Base-by-base conservation (phyloP, 2,797 vertebrate genomes). In the Holocentrus rufus region DNA sequence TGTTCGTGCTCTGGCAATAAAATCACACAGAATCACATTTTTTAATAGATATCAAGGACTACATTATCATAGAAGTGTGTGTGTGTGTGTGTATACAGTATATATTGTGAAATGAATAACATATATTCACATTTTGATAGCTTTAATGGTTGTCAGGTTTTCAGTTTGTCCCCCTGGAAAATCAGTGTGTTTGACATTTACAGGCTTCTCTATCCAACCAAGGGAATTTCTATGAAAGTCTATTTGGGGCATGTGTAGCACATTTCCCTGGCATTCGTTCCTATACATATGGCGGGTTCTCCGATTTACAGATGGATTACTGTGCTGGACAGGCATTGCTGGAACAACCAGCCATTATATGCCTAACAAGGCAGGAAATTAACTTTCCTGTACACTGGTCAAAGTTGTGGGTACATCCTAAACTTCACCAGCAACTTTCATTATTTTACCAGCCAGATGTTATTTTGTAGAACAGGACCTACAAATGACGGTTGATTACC, bases 141-240 rank as follows among this genome's bases (percentile, higher is more conserved):
- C 39, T 42, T 42, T 11, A 44, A 44, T 39, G 1, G 17, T 30
- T 65, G 52, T 59, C 14, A 50, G 14, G 59, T 47, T 20, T 47
- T 36, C 36, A 50, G 14, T 62, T 47, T 20, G 44, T 36, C 36
- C 15, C 6, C 50, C 8, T 58, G 23, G 31, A 66, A 78, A 80
- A 22, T 20, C 0, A 0, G 15, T 31, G 25, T 31, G 10, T 18
- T 56, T 54, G 47, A 22, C 23, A 11, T 83, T 74, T 68, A 66
- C 67, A 71, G 14, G 58, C 56, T 0, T 63, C 60, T 67, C 65
- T 70, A 64, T 75, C 78, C 58, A 80, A 7, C 44, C 52, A 53
- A 34, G 13, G 59, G 63, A 62, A 82, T 72, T 86, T 82, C 80
- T 74, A 76, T 81, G 85, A 87, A 85, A 79, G 81, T 79, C 72